Base-by-base conservation (phyloP, 2,113 vertebrate species). In the Tupaia tana region DNA sequence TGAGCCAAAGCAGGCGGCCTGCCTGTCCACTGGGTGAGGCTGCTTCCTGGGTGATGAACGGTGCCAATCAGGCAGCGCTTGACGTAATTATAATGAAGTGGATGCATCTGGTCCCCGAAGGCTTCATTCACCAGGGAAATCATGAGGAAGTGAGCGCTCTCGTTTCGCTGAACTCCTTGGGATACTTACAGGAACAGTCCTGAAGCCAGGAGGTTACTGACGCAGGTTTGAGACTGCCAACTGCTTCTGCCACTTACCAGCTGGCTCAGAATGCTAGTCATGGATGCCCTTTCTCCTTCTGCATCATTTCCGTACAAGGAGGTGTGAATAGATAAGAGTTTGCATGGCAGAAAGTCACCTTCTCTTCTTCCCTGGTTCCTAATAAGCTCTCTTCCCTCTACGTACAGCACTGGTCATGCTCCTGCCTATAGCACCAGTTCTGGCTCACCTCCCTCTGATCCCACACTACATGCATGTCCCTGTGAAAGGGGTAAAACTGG, bases 31-130 rank as follows among this genome's bases (percentile, higher is more conserved):
- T 9, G 59, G 66, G 63, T 0, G 0, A 86, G 86, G 86, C 59
- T 19, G 66, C 84, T 88, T 88, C 90, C 90, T 0, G 54, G 34
- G 94, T 83, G 89, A 93, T 79, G 73, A 94, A 80, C 91, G 82
- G 89, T 2, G 9, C 93, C 94, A 90, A 92, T 94, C 95, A 95
- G 95, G 87, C 56, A 2, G 86, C 90, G 94, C 92, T 97, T 97
- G 92, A 75, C 74, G 2, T 91, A 95, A 97, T 96, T 85, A 93
- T 88, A 94, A 96, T 78, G 77, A 96, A 94, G 93, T 77, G 64
- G 80, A 64, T 69, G 77, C 96, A 94, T 95, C 95, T 97, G 97
- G 86, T 93, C 91, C 95, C 89, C 6, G 27, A 88, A 93, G 96
- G 93, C 86, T 94, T 82, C 91, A 25, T 90, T 93, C 97, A 89